Base-by-base conservation (phyloP, 2,797 vertebrate genomes). In the Anguilla pacifica region DNA sequence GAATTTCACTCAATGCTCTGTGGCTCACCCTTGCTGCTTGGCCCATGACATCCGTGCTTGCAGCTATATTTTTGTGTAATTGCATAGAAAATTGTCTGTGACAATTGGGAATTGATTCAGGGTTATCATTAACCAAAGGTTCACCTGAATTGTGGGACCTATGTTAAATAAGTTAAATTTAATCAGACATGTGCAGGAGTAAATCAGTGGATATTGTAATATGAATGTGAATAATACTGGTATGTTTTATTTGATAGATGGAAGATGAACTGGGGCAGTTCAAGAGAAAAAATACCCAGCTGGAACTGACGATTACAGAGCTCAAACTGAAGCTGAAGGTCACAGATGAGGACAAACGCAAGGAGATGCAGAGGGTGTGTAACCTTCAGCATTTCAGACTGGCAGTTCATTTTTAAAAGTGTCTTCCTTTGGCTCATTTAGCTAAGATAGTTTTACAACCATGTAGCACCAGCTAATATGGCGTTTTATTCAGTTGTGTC, bases 301-400 rank as follows among this genome's bases (percentile, higher is more conserved):
- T 98, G 95, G 97, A 98, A 90, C 93, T 98, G 90, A 96, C 90
- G 13, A 93, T 97, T 57, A 91, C 94, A 0, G 97, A 97, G 4
- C 90, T 98, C 91, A 96, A 94, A 82, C 96, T 97, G 89, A 98
- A 97, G 90, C 94, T 98, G 88, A 97, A 89, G 92, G 95, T 95
- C 90, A 96, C 93, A 0, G 93, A 97, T 49, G 92, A 91, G 0
- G 96, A 98, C 94, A 94, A 96, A 94, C 94, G 93, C 82, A 97
- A 91, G 88, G 97, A 98, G 90, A 95, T 90, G 91, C 96, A 97
- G 92, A 97, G 96, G 95, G 98, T 99, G 86, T 67, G 92, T 82
- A 1, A 25, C 0, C 17, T 61, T 61, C 77, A 43, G 17, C 39
- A 81, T 51, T 49, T 31, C 22, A 84, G 25, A 53, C n/a, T 15